These are phyloP conservation scores for Chlorospingus semifuscus DNA, from an alignment of 2,797 vertebrate genomes.

Conservation along the genomic window DNA sequence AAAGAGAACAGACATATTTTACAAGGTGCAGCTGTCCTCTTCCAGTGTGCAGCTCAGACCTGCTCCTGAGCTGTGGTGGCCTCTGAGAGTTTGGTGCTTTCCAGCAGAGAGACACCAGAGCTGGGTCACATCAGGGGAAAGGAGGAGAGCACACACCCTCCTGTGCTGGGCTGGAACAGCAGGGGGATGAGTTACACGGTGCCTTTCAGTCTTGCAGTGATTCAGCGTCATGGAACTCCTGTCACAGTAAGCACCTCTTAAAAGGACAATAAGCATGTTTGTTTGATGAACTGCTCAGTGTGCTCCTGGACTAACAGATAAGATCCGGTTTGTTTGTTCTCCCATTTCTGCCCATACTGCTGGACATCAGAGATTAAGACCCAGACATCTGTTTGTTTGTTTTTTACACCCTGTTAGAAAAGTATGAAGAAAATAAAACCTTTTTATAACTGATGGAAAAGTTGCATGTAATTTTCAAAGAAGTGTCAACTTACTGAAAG, in stretches of 20 bases:
- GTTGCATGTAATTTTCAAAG: background rate
- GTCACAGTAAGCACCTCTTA: background rate
- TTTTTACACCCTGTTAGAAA: conserved; percentile 2
- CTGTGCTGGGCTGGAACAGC: background rate
- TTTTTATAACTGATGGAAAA: background rate
- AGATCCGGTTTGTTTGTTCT: background rate
- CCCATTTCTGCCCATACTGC: background rate
- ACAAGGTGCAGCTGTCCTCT: conserved; percentile 5
- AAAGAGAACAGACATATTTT: background rate
- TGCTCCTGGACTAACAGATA: conserved; percentile 53
- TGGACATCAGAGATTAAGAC: conserved; percentile 13
- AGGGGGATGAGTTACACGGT: background rate
- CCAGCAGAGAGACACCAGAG: background rate
- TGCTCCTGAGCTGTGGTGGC: background rate
- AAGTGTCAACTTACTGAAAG: background rate
- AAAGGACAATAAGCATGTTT: conserved; percentile 11
- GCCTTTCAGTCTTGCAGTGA: background rate
- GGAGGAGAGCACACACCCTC: background rate
- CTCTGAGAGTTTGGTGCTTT: background rate
- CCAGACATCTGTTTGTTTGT: background rate
- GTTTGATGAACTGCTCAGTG: background rate
- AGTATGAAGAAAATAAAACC: background rate
- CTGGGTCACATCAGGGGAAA: background rate
- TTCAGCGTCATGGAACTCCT: background rate
- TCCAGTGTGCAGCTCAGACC: background rate